A percentile compares a stretch with the other conserved stretches of the same genome.
phyloP scores from a whole-genome alignment of 2,797 vertebrate genomes.

The Mormyrops boulengeri region DNA sequence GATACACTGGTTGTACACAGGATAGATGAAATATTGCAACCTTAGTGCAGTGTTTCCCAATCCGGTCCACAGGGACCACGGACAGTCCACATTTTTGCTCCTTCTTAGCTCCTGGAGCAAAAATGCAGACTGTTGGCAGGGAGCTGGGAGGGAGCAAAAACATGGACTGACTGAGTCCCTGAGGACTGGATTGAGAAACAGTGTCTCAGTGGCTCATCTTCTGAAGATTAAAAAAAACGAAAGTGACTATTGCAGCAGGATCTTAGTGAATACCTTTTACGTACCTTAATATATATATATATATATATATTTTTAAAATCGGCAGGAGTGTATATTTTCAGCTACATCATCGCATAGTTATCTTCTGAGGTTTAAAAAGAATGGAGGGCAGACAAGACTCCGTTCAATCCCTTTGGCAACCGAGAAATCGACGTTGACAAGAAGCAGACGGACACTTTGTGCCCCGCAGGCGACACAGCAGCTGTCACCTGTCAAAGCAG shows the following conservation, averaged over 20 bases:
- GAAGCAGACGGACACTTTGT: background rate
- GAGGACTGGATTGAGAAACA: background rate
- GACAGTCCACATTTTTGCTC: background rate
- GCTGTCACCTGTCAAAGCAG: conserved; percentile 53
- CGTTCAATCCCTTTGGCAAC: background rate
- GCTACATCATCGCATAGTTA: background rate
- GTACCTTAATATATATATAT: background rate
- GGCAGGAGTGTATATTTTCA: background rate
- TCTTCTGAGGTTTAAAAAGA: background rate
- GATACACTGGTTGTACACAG: background rate
- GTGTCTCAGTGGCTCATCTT: background rate
- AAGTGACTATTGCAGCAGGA: background rate
- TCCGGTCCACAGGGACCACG: background rate
- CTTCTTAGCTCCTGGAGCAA: background rate
- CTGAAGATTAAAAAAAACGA: background rate
- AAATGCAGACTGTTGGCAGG: background rate
- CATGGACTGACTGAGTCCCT: background rate
- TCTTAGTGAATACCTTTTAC: background rate
- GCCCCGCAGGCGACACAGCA: background rate
- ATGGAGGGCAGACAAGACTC: background rate
- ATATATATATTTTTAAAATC: background rate
- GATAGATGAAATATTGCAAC: background rate
- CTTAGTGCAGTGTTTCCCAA: background rate
- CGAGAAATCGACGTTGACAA: background rate
- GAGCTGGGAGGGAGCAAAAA: background rate